Percentiles rank a stretch among this genome's conserved stretches.
These are phyloP conservation scores for Ceyx melanurus DNA, from an alignment of 2,113 vertebrate species.

Conservation along the genomic window DNA sequence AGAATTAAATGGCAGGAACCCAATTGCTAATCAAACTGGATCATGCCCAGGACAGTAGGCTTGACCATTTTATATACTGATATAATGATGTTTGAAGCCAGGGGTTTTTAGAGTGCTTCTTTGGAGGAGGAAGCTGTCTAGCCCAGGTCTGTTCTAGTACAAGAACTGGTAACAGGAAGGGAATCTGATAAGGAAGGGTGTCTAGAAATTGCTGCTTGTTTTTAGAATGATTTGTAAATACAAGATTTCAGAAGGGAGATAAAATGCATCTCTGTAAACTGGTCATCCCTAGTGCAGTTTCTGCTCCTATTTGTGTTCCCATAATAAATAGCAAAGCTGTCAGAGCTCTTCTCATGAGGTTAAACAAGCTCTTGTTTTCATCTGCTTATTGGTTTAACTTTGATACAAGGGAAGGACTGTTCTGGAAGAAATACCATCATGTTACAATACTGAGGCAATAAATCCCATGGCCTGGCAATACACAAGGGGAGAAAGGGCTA, in stretches of 20 bases:
- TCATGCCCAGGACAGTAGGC: not conserved
- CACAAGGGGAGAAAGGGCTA: not conserved
- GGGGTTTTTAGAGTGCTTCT: not conserved
- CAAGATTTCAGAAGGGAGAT: not conserved
- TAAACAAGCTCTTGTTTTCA: not conserved
- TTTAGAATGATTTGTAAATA: not conserved
- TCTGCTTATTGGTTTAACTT: slow-evolving; percentile 10
- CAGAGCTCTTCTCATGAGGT: not conserved
- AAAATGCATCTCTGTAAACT: not conserved
- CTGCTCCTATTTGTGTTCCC: not conserved
- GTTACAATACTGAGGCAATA: not conserved
- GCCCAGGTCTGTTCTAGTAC: not conserved
- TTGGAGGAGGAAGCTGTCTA: not conserved
- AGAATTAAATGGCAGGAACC: not conserved
- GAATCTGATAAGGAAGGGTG: not conserved
- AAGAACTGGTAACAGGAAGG: not conserved
- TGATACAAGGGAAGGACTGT: not conserved
- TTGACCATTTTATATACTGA: not conserved
- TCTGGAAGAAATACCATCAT: not conserved
- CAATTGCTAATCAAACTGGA: not conserved
- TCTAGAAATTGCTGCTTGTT: not conserved
- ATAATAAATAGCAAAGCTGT: not conserved
- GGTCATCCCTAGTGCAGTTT: not conserved
- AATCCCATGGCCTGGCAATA: not conserved
- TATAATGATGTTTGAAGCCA: not conserved